Conservation (phyloP, 2,113 vertebrate genomes). For the Alosa alosa region DNA sequence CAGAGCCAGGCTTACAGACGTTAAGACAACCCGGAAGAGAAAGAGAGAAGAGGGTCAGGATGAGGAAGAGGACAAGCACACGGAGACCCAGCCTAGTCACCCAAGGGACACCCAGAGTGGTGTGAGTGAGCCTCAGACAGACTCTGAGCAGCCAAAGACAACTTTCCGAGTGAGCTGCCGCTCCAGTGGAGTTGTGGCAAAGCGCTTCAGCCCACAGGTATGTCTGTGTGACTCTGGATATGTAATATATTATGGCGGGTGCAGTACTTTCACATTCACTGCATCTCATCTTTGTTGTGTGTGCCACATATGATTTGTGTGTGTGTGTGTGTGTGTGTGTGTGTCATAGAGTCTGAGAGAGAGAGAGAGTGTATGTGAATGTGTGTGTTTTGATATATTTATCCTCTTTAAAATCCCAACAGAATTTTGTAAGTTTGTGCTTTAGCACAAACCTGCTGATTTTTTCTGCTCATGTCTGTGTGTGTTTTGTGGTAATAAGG, state of each 20-base stretch:
- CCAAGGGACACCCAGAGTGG: not conserved
- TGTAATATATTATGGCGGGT: not conserved
- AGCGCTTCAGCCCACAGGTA: slow-evolving; percentile 78
- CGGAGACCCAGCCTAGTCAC: not conserved
- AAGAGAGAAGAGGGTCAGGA: slow-evolving; percentile 37
- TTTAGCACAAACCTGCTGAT: not conserved
- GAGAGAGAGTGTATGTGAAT: not conserved
- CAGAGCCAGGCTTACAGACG: slow-evolving; percentile 52
- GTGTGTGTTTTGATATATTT: not conserved
- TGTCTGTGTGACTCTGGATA: not conserved
- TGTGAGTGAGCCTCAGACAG: slow-evolving; percentile 2
- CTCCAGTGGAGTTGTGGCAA: slow-evolving; percentile 79
- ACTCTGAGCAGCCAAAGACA: not conserved
- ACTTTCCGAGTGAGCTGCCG: slow-evolving; percentile 88
- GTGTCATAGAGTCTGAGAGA: not conserved
- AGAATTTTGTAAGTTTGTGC: not conserved
- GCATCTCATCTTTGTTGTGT: not conserved
- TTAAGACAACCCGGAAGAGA: slow-evolving; percentile 30
- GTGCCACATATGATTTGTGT: too few species aligned
- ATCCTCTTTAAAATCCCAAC: not conserved
- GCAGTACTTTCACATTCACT: not conserved
- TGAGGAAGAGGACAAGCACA: slow-evolving; percentile 17
- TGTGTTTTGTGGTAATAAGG: slow-evolving; percentile 63
- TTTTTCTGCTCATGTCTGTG: not conserved
- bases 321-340: not conserved